A percentile compares a stretch with the other conserved stretches of the same genome.
Conservation (phyloP, 2,888 invertebrate genomes). For the Junonia oenone region DNA sequence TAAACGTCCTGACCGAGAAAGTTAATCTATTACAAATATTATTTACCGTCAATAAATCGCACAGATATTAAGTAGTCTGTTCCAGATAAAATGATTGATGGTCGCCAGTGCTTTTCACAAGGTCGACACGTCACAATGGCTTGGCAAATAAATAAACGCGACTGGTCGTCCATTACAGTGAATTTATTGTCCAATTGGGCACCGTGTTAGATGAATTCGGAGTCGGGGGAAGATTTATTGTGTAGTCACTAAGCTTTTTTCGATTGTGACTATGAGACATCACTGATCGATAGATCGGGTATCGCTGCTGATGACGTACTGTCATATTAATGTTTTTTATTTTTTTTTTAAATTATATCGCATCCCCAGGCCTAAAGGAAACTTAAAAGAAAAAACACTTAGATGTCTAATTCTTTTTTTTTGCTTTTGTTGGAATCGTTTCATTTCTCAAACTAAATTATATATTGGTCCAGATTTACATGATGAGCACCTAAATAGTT, state of each 20-base stretch:
- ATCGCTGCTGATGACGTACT: too few species aligned
- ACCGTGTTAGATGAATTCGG: conserved; percentile 24
- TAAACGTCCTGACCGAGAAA: neutral
- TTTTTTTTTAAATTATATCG: too few species aligned
- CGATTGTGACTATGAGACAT: conserved; percentile 2
- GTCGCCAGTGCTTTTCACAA: conserved; percentile 12
- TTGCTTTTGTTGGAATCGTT: too few species aligned
- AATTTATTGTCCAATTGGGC: conserved; percentile 28
- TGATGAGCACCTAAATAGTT: too few species aligned
- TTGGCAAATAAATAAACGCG: conserved; percentile 21
- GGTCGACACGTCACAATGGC: conserved; percentile 20
- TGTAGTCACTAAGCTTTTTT: conserved; percentile 17
- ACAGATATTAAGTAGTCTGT: conserved; percentile 6
- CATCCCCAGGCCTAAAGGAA: too few species aligned
- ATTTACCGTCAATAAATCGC: neutral
- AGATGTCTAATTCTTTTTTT: too few species aligned
- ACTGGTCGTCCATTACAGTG: conserved; percentile 23
- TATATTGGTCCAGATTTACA: too few species aligned
- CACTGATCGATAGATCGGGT: neutral
- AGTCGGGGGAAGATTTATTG: conserved; percentile 20
- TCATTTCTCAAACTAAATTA: too few species aligned
- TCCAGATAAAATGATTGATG: conserved; percentile 17
- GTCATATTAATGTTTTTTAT: too few species aligned
- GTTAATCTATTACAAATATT: neutral
- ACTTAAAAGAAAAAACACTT: too few species aligned